Evolutionary conservation across 2,797 vertebrate genomes (phyloP).

Genomic region (Neoniphon sammara): DNA sequence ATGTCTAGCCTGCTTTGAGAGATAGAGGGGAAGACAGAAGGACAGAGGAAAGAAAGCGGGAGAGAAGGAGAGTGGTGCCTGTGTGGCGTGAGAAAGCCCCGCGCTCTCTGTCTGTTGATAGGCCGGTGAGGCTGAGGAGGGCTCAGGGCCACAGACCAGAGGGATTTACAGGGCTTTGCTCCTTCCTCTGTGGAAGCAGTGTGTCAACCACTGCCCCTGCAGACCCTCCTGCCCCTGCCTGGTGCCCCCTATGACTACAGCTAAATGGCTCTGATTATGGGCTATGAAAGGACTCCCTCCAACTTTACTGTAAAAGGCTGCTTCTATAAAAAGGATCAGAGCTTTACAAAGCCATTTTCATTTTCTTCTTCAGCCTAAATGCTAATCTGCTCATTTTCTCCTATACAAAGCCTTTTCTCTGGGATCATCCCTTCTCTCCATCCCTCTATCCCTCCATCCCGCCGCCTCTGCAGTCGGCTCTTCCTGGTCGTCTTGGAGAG

Average conservation of each 20-base stretch:
- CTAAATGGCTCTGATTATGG: conserved; percentile 62
- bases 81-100: conserved; percentile 79
- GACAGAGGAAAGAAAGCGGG: conserved; percentile 43
- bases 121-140: conserved; percentile 71
- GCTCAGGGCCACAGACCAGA: conserved; percentile 73
- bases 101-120: conserved; percentile 72
- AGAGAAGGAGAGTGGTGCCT: conserved; percentile 71
- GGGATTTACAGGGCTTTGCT: conserved; percentile 81
- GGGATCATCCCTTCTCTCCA: conserved; percentile 46
- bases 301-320: conserved; percentile 51
- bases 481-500: conserved; percentile 58
- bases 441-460: conserved; percentile 33
- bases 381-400: conserved; percentile 72
- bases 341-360: conserved; percentile 59
- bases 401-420: conserved; percentile 51
- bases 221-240: conserved; percentile 60
- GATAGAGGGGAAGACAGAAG: conserved; percentile 41
- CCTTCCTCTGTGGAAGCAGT: conserved; percentile 77
- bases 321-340: conserved; percentile 59
- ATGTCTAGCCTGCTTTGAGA: conserved; percentile 39
- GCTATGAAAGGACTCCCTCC: conserved; percentile 42
- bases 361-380: conserved; percentile 62
- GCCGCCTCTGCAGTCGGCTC: conserved; percentile 44
- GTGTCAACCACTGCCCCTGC: conserved; percentile 59
- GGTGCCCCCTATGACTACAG: conserved; percentile 57